A percentile compares a stretch with the other conserved stretches of the same genome.
phyloP scores from a whole-genome alignment of 2,797 vertebrate genomes.

The Poeciliopsis infans region DNA sequence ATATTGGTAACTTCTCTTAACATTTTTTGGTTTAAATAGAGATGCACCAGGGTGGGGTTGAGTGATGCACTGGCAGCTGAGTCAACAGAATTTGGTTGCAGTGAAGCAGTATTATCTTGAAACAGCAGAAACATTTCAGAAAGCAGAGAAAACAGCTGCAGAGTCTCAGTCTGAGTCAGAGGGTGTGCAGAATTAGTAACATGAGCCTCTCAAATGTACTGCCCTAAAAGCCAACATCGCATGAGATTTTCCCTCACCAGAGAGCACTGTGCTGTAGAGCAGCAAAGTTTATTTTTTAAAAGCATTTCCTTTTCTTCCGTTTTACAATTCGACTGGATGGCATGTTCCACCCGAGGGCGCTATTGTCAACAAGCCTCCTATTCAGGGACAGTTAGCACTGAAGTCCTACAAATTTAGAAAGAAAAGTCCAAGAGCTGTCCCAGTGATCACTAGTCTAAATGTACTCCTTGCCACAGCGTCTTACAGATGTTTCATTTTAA shows the following conservation, averaged over 20 bases:
- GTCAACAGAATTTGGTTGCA: background rate
- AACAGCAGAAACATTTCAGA: background rate
- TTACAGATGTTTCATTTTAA: constrained; percentile 3
- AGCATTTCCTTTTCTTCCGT: background rate
- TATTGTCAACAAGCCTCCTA: constrained; percentile 16
- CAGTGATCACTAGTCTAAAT: background rate
- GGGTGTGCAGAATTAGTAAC: background rate
- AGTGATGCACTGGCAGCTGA: background rate
- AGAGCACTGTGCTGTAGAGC: background rate
- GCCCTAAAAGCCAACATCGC: background rate
- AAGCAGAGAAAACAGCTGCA: background rate
- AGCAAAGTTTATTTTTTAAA: background rate
- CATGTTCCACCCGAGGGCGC: constrained; percentile 53
- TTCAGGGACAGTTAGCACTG: background rate
- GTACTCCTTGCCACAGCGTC: background rate
- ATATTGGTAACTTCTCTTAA: background rate
- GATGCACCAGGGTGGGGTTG: background rate
- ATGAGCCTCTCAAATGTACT: background rate
- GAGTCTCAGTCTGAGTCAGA: background rate
- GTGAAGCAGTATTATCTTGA: background rate
- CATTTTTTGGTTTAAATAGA: background rate
- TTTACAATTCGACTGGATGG: background rate
- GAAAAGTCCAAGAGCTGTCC: background rate
- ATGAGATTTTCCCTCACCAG: background rate
- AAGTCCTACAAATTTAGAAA: constrained; percentile 16